These are phyloP conservation scores for Ceratina calcarata DNA, from an alignment of 1,140 invertebrate genomes.

Conservation along the genomic window DNA sequence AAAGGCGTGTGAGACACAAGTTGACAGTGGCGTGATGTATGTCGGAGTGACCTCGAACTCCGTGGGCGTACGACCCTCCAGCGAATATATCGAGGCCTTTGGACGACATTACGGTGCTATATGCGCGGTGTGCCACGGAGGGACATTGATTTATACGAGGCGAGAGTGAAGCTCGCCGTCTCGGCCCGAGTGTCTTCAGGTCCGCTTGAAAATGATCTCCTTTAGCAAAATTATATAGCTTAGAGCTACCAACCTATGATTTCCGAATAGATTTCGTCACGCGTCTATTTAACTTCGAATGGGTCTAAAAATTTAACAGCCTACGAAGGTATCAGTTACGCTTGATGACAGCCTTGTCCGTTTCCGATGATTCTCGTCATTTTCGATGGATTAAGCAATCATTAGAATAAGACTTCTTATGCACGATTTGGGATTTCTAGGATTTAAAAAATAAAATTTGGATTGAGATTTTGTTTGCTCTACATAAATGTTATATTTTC, in stretches of 20 bases:
- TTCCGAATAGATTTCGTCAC: constrained; percentile 35
- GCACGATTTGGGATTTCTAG: no score
- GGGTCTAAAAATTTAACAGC: background rate
- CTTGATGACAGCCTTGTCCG: constrained; percentile 7
- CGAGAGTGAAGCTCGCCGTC: constrained; percentile 41
- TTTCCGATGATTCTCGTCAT: background rate
- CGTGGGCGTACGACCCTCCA: constrained; percentile 52
- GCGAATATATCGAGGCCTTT: constrained; percentile 62
- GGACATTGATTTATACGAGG: constrained; percentile 71
- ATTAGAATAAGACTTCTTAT: no score
- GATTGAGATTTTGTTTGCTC: no score
- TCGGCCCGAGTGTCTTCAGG: constrained; percentile 32
- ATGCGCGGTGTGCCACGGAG: constrained; percentile 58
- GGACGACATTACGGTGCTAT: constrained; percentile 62
- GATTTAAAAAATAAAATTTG: no score
- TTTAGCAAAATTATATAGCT: constrained; percentile 41
- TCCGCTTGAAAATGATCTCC: constrained; percentile 37
- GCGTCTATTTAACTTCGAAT: constrained; percentile 8
- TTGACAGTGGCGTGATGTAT: constrained; percentile 56
- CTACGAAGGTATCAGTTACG: background rate
- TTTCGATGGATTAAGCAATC: background rate
- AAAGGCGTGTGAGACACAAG: constrained; percentile 27
- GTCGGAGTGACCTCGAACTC: constrained; percentile 54
- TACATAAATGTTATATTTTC: no score
- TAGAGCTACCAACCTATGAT: constrained; percentile 2